Evolutionary conservation across 2,113 vertebrate genomes (phyloP).

Genomic region (Zootoca vivipara): DNA sequence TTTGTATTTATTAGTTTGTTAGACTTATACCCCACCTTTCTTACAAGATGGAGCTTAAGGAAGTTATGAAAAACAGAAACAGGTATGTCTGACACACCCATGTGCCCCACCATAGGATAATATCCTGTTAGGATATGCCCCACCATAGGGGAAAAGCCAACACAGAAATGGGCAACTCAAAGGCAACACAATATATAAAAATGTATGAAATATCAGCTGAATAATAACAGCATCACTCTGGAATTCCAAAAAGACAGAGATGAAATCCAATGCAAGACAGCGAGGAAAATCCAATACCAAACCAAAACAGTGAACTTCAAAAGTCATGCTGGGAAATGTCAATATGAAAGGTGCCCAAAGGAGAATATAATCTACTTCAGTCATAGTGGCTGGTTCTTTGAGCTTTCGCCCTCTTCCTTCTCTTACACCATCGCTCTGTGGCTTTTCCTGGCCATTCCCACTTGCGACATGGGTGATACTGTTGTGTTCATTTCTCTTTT

Average conservation of each 20-base stretch:
- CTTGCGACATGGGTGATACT: background rate
- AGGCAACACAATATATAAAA: background rate
- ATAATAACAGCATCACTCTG: background rate
- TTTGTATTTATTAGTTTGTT: too few species aligned
- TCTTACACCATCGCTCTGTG: background rate
- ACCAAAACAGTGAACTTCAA: background rate
- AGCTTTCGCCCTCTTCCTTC: background rate
- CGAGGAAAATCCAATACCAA: background rate
- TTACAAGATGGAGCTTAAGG: too few species aligned
- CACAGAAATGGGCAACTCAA: background rate
- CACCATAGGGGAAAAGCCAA: background rate
- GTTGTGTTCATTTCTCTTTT: background rate
- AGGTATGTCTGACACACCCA: too few species aligned
- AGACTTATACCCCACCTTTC: too few species aligned
- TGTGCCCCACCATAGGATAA: too few species aligned
- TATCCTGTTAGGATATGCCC: too few species aligned
- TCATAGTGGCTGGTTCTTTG: background rate
- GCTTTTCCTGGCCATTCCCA: background rate
- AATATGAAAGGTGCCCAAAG: background rate
- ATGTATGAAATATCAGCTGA: background rate
- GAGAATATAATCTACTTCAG: background rate
- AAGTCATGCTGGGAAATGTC: background rate
- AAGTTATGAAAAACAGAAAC: too few species aligned
- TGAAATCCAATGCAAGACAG: background rate
- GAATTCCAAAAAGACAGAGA: background rate